These are phyloP conservation scores for Pseudochaenichthys georgianus DNA, from an alignment of 2,797 vertebrate species.

Conservation along the genomic window DNA sequence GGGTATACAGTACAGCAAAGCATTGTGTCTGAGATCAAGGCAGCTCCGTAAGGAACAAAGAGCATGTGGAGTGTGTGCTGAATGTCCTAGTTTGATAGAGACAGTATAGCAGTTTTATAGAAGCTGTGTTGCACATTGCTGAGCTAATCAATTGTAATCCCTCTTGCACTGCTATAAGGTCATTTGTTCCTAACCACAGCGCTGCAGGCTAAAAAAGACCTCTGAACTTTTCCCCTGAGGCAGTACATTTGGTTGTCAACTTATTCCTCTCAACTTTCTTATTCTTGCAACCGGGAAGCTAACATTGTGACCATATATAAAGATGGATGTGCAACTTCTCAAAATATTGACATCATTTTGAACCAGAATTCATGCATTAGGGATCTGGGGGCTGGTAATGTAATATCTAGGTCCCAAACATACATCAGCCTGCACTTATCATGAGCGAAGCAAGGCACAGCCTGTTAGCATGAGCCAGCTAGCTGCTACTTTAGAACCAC, in stretches of 20 bases:
- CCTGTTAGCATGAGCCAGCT: too few relatives aligned
- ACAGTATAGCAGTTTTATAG: conserved; percentile 52
- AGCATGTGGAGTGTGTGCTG: conserved; percentile 33
- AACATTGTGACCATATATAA: background rate
- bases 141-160: conserved; percentile 79
- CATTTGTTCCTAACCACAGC: conserved; percentile 39
- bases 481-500: too few relatives aligned
- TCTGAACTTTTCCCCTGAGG: background rate
- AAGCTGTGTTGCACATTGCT: conserved; percentile 61
- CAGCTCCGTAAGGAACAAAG: conserved; percentile 49
- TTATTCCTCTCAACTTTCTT: background rate
- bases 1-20: conserved; percentile 4
- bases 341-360: too few relatives aligned
- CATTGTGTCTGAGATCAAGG: conserved; percentile 23
- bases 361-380: too few relatives aligned
- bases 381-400: too few relatives aligned
- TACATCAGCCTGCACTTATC: too few relatives aligned
- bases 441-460: too few relatives aligned
- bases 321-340: too few relatives aligned
- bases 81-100: conserved; percentile 41
- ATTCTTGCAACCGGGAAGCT: background rate
- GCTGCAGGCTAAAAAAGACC: conserved; percentile 9
- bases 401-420: too few relatives aligned
- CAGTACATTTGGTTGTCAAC: background rate
- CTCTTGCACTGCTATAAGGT: conserved; percentile 63